These are phyloP conservation scores for Cantharis nigra DNA, from an alignment of 2,888 invertebrate genomes.

Conservation along the genomic window DNA sequence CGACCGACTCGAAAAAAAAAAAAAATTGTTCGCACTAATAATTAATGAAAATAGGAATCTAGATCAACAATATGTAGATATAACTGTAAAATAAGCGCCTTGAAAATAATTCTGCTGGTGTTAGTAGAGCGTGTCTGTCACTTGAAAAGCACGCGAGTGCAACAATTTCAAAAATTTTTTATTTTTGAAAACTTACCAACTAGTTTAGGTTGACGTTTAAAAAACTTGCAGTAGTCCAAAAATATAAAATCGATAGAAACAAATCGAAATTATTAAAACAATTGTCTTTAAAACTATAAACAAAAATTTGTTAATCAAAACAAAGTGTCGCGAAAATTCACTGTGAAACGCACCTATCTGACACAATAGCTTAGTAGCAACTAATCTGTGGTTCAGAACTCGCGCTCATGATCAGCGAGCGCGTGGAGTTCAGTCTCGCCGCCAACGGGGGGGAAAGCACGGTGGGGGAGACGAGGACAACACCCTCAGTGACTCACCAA, in stretches of 20 bases:
- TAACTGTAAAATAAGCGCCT: conserved; percentile 41
- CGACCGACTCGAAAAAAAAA: not conserved
- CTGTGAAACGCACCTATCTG: conserved; percentile 4
- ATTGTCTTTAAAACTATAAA: not conserved
- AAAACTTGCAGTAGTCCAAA: not conserved
- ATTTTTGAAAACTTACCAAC: not conserved
- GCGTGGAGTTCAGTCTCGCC: conserved; percentile 37
- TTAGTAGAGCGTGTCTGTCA: conserved; percentile 47
- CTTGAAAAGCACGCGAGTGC: conserved; percentile 29
- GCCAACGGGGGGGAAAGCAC: conserved; percentile 37
- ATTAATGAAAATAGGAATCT: conserved; percentile 26
- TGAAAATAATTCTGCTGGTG: conserved; percentile 34
- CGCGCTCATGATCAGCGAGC: conserved; percentile 23
- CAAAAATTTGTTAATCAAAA: not conserved
- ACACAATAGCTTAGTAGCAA: conserved; percentile 9
- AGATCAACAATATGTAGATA: conserved; percentile 36
- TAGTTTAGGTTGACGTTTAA: not conserved
- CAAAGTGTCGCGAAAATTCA: not conserved
- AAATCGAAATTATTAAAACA: not conserved
- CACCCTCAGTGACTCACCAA: conserved; percentile 60
- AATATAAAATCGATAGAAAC: not conserved
- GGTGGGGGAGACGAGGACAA: conserved; percentile 55
- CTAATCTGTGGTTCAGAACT: conserved; percentile 23
- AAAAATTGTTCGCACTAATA: conserved; percentile 7
- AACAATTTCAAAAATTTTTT: conserved; percentile 1